Evolutionary conservation across 2,113 vertebrate species (phyloP).

Genomic region (Ornithorhynchus anatinus): DNA sequence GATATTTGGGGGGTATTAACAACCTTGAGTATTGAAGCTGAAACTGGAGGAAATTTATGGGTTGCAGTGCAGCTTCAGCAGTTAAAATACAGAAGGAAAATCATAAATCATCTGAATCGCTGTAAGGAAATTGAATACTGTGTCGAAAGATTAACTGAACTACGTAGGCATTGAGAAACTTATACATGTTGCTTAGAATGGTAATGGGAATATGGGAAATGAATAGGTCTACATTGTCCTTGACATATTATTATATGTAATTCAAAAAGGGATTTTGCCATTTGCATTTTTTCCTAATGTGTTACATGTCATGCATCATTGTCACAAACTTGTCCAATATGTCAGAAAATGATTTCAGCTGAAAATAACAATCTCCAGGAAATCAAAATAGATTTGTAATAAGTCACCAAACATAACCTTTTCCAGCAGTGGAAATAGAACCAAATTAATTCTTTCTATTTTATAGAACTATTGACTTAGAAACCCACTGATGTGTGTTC

Average conservation of each 20-base stretch:
- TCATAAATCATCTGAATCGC: conserved; percentile 67
- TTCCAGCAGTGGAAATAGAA: too few species aligned
- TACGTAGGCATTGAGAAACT: conserved; percentile 50
- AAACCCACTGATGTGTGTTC: too few species aligned
- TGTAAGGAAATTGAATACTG: conserved; percentile 69
- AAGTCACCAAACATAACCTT: conserved; percentile 18
- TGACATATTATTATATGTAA: conserved; percentile 69
- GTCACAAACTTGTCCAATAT: conserved; percentile 33
- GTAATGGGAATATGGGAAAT: conserved; percentile 61
- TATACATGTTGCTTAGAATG: conserved; percentile 52
- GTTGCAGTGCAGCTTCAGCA: conserved; percentile 51
- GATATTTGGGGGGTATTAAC: conserved; percentile 57
- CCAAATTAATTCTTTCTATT: too few species aligned
- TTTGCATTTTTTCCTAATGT: conserved; percentile 46
- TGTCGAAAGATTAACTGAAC: conserved; percentile 63
- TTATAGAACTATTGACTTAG: too few species aligned
- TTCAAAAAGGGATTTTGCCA: conserved; percentile 53
- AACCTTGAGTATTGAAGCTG: conserved; percentile 56
- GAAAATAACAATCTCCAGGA: conserved; percentile 50
- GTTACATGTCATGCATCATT: conserved; percentile 50
- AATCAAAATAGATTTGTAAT: conserved; percentile 45
- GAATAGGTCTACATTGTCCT: conserved; percentile 55
- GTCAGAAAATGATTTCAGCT: conserved; percentile 28
- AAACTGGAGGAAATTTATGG: conserved; percentile 65
- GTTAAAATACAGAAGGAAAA: conserved; percentile 62